Percentiles rank a stretch among this genome's conserved stretches.
phyloP scores from a whole-genome alignment of 2,113 vertebrate genomes.

The Tyto alba region DNA sequence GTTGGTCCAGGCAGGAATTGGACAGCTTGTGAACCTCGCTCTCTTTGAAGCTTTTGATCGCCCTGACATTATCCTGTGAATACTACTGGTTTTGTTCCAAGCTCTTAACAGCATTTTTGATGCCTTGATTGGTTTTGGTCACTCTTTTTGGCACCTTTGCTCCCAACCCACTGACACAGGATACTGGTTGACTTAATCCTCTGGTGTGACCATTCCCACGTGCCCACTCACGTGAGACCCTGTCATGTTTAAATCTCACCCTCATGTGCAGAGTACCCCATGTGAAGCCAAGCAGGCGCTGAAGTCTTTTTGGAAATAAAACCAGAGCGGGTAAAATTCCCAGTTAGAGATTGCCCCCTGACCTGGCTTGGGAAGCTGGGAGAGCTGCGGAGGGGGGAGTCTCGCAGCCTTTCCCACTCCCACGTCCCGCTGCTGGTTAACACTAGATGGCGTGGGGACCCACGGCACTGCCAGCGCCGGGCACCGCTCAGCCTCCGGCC shows the following conservation, averaged over 20 bases:
- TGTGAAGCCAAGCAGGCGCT: background rate
- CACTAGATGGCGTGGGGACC: background rate
- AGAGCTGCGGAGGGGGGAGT: background rate
- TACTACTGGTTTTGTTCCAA: background rate
- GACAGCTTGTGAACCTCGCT: background rate
- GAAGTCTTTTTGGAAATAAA: background rate
- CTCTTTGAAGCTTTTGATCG: background rate
- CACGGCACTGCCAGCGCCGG: background rate
- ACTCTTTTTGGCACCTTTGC: background rate
- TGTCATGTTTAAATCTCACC: rapidly evolving
- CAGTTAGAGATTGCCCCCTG: background rate
- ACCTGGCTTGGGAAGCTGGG: background rate
- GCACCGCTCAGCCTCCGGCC: background rate
- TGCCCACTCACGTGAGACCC: rapidly evolving
- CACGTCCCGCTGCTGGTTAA: background rate
- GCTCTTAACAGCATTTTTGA: background rate
- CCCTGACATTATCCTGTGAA: background rate
- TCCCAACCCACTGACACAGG: background rate
- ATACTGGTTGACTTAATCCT: background rate
- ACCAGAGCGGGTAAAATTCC: background rate
- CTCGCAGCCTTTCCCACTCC: too few relatives aligned
- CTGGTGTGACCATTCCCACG: background rate
- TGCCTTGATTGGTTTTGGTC: background rate
- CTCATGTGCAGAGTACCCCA: background rate
- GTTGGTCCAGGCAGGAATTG: background rate